Base-by-base conservation (phyloP, 2,113 vertebrate genomes). In the Morphnarchus princeps region DNA sequence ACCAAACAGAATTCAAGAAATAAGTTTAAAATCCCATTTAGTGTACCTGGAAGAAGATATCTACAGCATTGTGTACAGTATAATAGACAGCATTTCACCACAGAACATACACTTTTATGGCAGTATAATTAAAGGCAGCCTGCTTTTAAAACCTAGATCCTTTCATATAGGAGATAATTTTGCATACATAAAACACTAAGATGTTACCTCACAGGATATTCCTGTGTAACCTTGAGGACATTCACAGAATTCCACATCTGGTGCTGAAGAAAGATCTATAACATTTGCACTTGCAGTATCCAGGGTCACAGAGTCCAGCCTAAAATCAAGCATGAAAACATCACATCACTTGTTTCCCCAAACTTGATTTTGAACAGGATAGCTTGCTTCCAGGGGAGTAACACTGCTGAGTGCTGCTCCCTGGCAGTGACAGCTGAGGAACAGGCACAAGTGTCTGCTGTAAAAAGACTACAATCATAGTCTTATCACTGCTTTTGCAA, bases 161-260 rank as follows among this genome's bases (percentile, higher is more conserved):
- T 73, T 88, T 71, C 55, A 38, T 61, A 54, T 3, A 93, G 29
- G 18, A 76, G n/a, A 59, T 28, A 58, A 66, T 54, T 93, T 79
- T 71, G 11, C 40, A 76, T 9, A 72, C 8, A 63, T 15, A 69
- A 49, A 86, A 65, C 66, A 78, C 26, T 34, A 62, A 72, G 31
- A 82, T 5, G 32, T 95, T 98, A 99, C 99, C 99, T 99, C 99
- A 81, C 99, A 99, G 85, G 99, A 99, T 55, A 99, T 98, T 54
- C 99, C 99, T 1, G 97, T 96, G 91, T 99, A 99, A 57, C 99
- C 99, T 91, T 98, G 99, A 3, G 99, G 99, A 95, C 99, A 99
- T 97, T 99, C 99, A 78, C 99, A 99, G 42, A 93, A 97, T 90
- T 99, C 99, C 83, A 99, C 98, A 10, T 99, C 98, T 10, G 96